phyloP scores from a whole-genome alignment of 2,888 invertebrate species.

The Ellobium chinense region DNA sequence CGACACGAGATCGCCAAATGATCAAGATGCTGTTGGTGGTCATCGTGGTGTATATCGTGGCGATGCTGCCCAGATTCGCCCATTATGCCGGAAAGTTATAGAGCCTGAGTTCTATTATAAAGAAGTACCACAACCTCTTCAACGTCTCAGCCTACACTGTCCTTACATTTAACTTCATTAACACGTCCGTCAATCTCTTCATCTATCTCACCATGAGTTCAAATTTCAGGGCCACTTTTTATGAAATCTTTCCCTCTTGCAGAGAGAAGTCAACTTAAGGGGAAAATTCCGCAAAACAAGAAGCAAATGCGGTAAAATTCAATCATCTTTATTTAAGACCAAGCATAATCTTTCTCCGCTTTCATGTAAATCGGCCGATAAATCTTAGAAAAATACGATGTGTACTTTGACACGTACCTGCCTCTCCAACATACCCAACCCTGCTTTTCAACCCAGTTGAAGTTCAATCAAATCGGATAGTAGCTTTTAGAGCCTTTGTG shows the following conservation, averaged over 20 bases:
- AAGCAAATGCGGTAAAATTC: too few relatives aligned
- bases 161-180: not conserved
- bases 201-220: conserved; percentile 26
- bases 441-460: too few relatives aligned
- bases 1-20: conserved; percentile 1
- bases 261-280: conserved; percentile 60
- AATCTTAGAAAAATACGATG: too few relatives aligned
- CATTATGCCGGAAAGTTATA: conserved; percentile 6
- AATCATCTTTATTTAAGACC: too few relatives aligned
- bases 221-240: conserved; percentile 46
- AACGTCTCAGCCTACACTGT: not conserved
- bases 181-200: conserved; percentile 14
- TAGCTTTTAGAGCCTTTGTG: too few relatives aligned
- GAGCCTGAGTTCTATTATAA: conserved; percentile 19
- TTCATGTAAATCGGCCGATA: too few relatives aligned
- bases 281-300: too few relatives aligned
- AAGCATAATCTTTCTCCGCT: too few relatives aligned
- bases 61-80: conserved; percentile 6
- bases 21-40: conserved; percentile 26
- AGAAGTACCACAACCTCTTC: conserved; percentile 26
- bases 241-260: conserved; percentile 69
- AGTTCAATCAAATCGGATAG: too few relatives aligned
- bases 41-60: conserved; percentile 22
- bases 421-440: too few relatives aligned
- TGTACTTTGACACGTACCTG: too few relatives aligned